Evolutionary conservation across 1,140 invertebrate species (phyloP), one percentile per base, ranked within the genome.

Genomic region (Polypedilum vanderplanki): DNA sequence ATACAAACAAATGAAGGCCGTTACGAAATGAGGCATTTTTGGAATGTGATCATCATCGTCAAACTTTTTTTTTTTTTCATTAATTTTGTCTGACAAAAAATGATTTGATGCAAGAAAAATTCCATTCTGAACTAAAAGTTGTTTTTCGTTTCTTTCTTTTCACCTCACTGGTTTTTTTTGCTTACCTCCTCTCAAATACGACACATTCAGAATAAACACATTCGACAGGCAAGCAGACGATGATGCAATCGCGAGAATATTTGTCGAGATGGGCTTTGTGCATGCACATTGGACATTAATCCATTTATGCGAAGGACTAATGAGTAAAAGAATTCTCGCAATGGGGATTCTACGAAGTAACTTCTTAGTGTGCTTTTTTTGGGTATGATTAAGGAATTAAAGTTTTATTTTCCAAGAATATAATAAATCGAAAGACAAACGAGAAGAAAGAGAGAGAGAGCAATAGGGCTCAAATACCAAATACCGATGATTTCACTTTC

Each of bases 11-110:
- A n/a, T 46, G 9, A 46, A 46, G 9, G 46, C 12, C n/a, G 46
- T 57, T 57, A 57, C n/a, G 46, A 57, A 57, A 57, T 57, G 46
- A 57, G 15, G n/a, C 15, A 57, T n/a, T 12, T 57, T 57, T n/a
- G 46, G 46, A 57, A 57, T 57, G 46, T 57, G 46, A 57, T 57
- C 46, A 57, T 57, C 46, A 57, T 57, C 46, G 46, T 57, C 46
- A 57, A 57, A 15, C 12, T 12, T 57, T n/a, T 57, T 57, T 57
- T 57, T 12, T 57, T n/a, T 57, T 57, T 57, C 15, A 15, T n/a
- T 57, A 57, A 57, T 57, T n/a, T 57, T n/a, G 46, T 57, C 12
- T 57, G 46, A 57, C 46, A 57, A 57, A n/a, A n/a, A n/a, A 15
- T n/a, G 12, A n/a, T n/a, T 57, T 12, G n/a, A 12, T n/a, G 46